phyloP scores from a whole-genome alignment of 2,797 vertebrate species.

The Huso huso region DNA sequence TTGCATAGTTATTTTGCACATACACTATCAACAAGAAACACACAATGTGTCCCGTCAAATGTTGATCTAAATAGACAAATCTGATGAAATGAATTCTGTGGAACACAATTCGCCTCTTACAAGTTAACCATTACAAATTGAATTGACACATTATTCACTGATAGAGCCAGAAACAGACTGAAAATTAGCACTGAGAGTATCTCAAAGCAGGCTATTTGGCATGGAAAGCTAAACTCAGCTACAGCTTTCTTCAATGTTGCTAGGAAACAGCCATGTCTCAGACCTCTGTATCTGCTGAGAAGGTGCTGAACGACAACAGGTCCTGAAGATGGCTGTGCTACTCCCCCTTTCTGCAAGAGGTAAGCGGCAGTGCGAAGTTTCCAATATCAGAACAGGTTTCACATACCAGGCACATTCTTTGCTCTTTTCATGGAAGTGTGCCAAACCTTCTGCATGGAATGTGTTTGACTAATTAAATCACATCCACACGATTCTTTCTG shows the following conservation, averaged over 20 bases:
- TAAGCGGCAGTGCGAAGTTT: not conserved
- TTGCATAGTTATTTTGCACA: too few relatives aligned
- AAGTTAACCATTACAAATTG: not conserved
- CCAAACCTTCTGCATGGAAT: too few relatives aligned
- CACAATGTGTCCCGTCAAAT: too few relatives aligned
- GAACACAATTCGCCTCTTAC: not conserved
- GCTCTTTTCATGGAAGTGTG: too few relatives aligned
- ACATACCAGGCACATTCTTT: not conserved
- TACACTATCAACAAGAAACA: too few relatives aligned
- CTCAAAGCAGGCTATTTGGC: not conserved
- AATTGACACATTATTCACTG: not conserved
- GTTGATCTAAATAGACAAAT: not conserved
- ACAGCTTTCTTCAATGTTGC: conserved; percentile 21
- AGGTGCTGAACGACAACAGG: conserved; percentile 16
- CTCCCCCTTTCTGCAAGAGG: not conserved
- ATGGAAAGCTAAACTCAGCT: conserved; percentile 21
- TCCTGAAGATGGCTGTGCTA: not conserved
- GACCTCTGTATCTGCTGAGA: conserved; percentile 25
- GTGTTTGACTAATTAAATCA: too few relatives aligned
- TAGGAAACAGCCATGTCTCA: conserved; percentile 26
- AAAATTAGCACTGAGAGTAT: not conserved
- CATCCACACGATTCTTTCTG: too few relatives aligned
- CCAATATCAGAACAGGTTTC: not conserved
- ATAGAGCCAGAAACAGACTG: not conserved
- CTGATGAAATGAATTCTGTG: not conserved